Evolutionary conservation across 2,888 invertebrate species (phyloP).

Genomic region (Brenthis daphne): DNA sequence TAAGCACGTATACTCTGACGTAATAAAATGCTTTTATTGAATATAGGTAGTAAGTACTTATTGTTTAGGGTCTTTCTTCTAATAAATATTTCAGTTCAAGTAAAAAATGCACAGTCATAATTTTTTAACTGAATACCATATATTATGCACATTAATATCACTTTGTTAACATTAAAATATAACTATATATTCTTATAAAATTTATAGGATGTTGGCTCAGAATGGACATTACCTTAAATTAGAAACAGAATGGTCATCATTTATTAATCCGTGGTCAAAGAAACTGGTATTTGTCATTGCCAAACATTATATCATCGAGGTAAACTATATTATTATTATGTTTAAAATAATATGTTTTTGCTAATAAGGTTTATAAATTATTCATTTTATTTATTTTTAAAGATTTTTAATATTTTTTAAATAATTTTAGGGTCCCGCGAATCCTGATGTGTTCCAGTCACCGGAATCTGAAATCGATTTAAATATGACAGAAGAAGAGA

Average conservation of each 20-base stretch:
- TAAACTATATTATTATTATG: slow-evolving; percentile 50
- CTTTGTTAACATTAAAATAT: background rate
- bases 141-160: no score
- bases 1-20: no score
- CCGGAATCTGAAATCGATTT: slow-evolving; percentile 50
- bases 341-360: background rate
- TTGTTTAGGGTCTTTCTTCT: no score
- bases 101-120: no score
- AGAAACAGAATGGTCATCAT: slow-evolving; percentile 96
- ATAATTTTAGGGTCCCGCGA: slow-evolving; percentile 84
- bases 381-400: slow-evolving; percentile 10
- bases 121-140: no score
- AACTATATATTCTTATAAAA: slow-evolving; percentile 8
- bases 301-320: slow-evolving; percentile 89
- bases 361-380: no score
- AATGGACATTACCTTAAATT: slow-evolving; percentile 92
- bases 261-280: slow-evolving; percentile 96
- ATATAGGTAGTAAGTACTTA: no score
- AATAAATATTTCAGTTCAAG: no score
- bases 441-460: slow-evolving; percentile 88
- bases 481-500: slow-evolving; percentile 82
- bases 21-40: no score
- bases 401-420: background rate
- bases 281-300: slow-evolving; percentile 94
- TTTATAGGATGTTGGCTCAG: slow-evolving; percentile 87